Evolutionary conservation across 1,140 invertebrate species (phyloP), one percentile per base, ranked within the genome.

Genomic region (Eciton burchellii): DNA sequence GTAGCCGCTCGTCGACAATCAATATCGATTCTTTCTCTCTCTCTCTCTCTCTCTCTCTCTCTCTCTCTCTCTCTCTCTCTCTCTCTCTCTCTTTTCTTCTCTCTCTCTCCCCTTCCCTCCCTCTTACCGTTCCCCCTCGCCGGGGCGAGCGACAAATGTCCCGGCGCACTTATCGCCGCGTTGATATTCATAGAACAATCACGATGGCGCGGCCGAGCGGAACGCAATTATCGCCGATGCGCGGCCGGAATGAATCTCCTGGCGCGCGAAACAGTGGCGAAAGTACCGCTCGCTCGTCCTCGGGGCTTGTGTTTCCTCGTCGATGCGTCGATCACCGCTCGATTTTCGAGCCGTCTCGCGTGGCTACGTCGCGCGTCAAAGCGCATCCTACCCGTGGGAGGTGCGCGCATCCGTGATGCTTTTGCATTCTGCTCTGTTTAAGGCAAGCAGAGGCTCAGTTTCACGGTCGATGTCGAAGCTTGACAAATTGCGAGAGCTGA

Each of bases 111-210:
- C n/a, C n/a, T n/a, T n/a, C n/a, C n/a, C 14, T 45, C 65, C 9
- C 54, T 24, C 43, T 43, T 14, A 26, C 52, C 29, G 68, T 72
- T 43, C 49, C 12, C 24, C 35, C 19, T n/a, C 26, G 6, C 14
- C 0, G 47, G 45, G 19, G 35, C 60, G 60, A 57, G 66, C 66
- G 41, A 70, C 74, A 79, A 79, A 79, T 79, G 21, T 45, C 74
- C 66, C 43, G 3, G 21, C 8, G 63, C 74, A 57, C 63, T 79
- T 79, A 76, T 65, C 60, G 60, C 60, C 73, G 45, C 73, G 73
- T 76, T 79, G 49, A 79, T 79, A 79, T 79, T 70, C 63, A 79
- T 79, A 79, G 74, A 79, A 79, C 74, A 79, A 79, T 79, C 74
- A 56, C 63, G 63, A 3, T n/a, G 21, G 49, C 35, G 52, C 63